Percentiles rank a stretch among this genome's conserved stretches.
Conservation (phyloP, 2,797 vertebrate genomes). For the Acanthopagrus latus region DNA sequence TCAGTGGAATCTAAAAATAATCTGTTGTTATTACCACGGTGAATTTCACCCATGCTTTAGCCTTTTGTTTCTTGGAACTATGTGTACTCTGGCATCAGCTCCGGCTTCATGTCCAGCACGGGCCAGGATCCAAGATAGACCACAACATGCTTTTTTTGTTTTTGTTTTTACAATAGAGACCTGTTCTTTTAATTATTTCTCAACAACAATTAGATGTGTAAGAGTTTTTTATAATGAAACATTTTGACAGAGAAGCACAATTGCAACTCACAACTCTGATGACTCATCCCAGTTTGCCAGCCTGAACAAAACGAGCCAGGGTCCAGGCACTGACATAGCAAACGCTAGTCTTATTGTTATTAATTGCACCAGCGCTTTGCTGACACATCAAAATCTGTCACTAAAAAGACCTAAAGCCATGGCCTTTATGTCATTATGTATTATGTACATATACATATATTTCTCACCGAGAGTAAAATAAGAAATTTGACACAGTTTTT, state of each 20-base stretch:
- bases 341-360: background rate
- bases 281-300: background rate
- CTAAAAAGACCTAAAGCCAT: too few species aligned
- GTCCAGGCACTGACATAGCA: background rate
- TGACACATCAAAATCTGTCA: background rate
- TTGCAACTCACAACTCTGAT: background rate
- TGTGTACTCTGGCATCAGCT: slow-evolving; percentile 13
- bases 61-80: slow-evolving; percentile 20
- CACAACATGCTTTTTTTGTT: background rate
- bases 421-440: background rate
- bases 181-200: too few species aligned
- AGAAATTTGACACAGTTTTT: too few species aligned
- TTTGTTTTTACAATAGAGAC: too few species aligned
- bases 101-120: background rate
- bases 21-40: slow-evolving; percentile 12
- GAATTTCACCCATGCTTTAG: slow-evolving; percentile 28
- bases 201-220: too few species aligned
- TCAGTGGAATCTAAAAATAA: slow-evolving; percentile 41
- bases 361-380: background rate
- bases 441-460: too few species aligned
- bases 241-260: background rate
- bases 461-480: too few species aligned
- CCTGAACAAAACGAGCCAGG: background rate
- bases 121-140: background rate
- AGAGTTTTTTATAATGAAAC: background rate